phyloP scores from a whole-genome alignment of 2,113 vertebrate species.

The Lethenteron reissneri region DNA sequence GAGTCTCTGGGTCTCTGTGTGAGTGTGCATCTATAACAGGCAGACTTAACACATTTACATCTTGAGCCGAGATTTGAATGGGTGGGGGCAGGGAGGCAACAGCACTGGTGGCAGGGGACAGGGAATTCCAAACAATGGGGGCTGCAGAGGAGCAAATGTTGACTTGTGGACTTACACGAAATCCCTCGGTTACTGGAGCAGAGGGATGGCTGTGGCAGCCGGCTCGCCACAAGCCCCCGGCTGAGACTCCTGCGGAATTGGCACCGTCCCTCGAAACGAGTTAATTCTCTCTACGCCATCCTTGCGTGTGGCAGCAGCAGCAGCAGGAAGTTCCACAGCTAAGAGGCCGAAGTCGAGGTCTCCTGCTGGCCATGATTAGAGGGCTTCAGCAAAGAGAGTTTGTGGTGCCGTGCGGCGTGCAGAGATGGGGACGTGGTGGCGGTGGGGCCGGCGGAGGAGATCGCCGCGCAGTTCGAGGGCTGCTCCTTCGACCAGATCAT shows the following conservation, averaged over 20 bases:
- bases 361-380: background rate
- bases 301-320: background rate
- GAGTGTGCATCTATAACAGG: too few species aligned
- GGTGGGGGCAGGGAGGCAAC: too few species aligned
- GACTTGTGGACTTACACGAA: too few species aligned
- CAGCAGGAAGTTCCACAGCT: background rate
- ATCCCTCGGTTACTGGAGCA: too few species aligned
- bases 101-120: too few species aligned
- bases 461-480: slow-evolving; percentile 30
- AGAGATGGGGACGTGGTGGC: slow-evolving; percentile 63
- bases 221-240: too few species aligned
- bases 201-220: too few species aligned
- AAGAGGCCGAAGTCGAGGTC: rapidly evolving
- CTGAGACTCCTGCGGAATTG: background rate
- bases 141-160: too few species aligned
- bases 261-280: background rate
- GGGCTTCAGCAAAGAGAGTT: background rate
- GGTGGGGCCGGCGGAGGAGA: slow-evolving; percentile 36
- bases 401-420: background rate
- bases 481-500: slow-evolving; percentile 46
- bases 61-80: too few species aligned
- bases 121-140: too few species aligned
- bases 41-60: too few species aligned
- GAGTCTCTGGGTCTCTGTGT: too few species aligned
- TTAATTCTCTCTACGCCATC: background rate